Percentiles rank a stretch among this genome's conserved stretches.
Evolutionary conservation across 2,888 invertebrate species (phyloP).

Genomic region (Trissolcus brochymenae): DNA sequence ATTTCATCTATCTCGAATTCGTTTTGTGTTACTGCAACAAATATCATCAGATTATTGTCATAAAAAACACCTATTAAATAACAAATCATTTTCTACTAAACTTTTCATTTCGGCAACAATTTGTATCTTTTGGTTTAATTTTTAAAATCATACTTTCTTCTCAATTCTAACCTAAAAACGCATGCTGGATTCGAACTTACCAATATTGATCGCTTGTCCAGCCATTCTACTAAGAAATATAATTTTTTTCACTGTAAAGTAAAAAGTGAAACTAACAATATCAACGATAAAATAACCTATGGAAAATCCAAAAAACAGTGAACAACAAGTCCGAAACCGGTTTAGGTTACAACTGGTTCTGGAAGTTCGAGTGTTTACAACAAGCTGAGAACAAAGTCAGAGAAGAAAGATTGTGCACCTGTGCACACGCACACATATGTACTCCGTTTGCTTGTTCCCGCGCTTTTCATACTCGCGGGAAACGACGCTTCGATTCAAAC

Average conservation of each 20-base stretch:
- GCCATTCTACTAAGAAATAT: conserved; percentile 6
- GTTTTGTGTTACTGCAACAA: not conserved
- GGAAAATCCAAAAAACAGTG: conserved; percentile 62
- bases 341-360: conserved; percentile 68
- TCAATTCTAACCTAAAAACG: not conserved
- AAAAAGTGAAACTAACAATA: conserved; percentile 16
- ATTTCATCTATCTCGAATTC: conserved; percentile 3
- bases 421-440: not conserved
- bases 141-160: too few relatives aligned
- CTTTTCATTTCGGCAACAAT: too few relatives aligned
- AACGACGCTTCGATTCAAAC: not conserved
- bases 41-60: too few relatives aligned
- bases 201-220: not conserved
- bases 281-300: conserved; percentile 27
- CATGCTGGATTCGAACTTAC: not conserved
- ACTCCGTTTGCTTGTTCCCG: not conserved
- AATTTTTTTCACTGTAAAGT: conserved; percentile 6
- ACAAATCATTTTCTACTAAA: too few relatives aligned
- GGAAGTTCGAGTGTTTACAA: conserved; percentile 59
- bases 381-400: conserved; percentile 16
- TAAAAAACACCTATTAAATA: too few relatives aligned
- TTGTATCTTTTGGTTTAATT: too few relatives aligned
- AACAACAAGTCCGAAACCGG: conserved; percentile 70
- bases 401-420: conserved; percentile 11
- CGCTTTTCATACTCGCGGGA: conserved; percentile 6